Evolutionary conservation across 1,140 invertebrate species (phyloP).

Genomic region (Aethina tumida): DNA sequence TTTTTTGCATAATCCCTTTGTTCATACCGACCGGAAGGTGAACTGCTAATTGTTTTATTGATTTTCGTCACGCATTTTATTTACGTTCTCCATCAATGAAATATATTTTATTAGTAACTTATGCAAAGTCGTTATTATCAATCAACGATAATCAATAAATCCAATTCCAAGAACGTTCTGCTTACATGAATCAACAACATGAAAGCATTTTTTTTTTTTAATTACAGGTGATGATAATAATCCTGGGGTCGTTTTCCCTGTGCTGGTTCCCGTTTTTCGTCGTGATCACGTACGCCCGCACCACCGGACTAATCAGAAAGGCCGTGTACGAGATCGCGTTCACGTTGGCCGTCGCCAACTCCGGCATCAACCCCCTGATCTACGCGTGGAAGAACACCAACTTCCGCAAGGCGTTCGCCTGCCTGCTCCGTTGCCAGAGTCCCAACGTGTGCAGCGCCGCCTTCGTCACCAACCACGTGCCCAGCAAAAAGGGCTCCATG

Average conservation of each 20-base stretch:
- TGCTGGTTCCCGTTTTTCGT: constrained; percentile 68
- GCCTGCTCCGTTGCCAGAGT: constrained; percentile 49
- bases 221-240: constrained; percentile 58
- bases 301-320: constrained; percentile 40
- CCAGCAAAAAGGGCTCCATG: constrained; percentile 22
- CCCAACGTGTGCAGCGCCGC: constrained; percentile 30
- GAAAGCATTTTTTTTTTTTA: constrained; percentile 12
- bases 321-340: constrained; percentile 55
- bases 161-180: constrained; percentile 5
- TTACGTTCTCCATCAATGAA: no score
- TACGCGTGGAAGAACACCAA: constrained; percentile 73
- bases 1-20: no score
- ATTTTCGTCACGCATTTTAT: no score
- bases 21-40: no score
- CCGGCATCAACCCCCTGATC: constrained; percentile 66
- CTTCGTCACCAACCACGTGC: constrained; percentile 33
- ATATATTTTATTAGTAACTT: no score
- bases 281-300: constrained; percentile 49
- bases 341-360: constrained; percentile 62
- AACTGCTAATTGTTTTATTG: no score
- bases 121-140: no score
- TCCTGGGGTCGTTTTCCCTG: constrained; percentile 62
- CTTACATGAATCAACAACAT: constrained; percentile 3
- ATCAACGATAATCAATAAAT: no score
- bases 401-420: constrained; percentile 56